Evolutionary conservation across 1,140 invertebrate species (phyloP).

Genomic region (Gonioctena quinquepunctata): DNA sequence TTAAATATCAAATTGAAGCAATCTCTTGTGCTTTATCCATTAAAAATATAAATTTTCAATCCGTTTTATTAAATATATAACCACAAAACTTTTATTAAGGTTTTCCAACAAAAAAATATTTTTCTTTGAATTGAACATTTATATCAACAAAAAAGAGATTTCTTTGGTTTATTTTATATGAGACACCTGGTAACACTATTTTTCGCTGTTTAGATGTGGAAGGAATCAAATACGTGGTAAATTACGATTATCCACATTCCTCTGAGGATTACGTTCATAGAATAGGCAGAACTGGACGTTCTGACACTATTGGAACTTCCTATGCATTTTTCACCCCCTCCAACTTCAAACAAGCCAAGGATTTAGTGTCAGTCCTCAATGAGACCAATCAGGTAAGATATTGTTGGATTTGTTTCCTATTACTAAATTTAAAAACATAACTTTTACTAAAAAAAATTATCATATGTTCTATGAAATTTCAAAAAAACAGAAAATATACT

Average conservation of each 20-base stretch:
- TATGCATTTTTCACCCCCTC: conserved; percentile 97
- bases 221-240: conserved; percentile 98
- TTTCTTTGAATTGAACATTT: no score
- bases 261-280: conserved; percentile 99
- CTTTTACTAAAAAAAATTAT: no score
- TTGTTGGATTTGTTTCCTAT: no score
- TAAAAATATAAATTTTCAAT: no score
- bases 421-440: no score
- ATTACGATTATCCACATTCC: conserved; percentile 97
- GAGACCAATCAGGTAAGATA: conserved; percentile 92
- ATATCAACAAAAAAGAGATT: neutral
- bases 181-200: neutral
- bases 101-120: neutral
- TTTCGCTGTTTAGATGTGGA: conserved; percentile 82
- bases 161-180: conserved; percentile 6
- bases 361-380: conserved; percentile 85
- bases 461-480: no score
- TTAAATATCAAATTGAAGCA: neutral
- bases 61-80: neutral
- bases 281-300: conserved; percentile 95
- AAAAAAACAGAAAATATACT: no score
- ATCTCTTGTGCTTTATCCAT: neutral
- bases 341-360: conserved; percentile 88
- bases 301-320: conserved; percentile 89
- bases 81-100: neutral